Evolutionary conservation across 2,113 vertebrate genomes (phyloP).

Genomic region (Caretta caretta): DNA sequence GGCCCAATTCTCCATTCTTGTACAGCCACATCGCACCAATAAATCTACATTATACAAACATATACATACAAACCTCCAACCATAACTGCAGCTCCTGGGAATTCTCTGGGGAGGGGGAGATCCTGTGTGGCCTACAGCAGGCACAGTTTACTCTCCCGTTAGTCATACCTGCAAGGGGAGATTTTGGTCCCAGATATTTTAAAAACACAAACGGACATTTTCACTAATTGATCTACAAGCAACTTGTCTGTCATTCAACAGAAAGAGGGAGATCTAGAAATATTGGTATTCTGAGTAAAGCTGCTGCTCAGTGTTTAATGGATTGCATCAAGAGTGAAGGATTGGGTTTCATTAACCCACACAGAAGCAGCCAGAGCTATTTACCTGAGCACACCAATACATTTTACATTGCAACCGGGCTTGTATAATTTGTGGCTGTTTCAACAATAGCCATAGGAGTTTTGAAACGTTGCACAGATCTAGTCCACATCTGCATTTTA

Average conservation of each 20-base stretch:
- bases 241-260: neutral
- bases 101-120: neutral
- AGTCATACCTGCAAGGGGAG: neutral
- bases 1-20: neutral
- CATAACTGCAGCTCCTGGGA: neutral
- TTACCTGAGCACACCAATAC: conserved; percentile 27
- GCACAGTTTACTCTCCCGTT: neutral
- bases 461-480: conserved; percentile 22
- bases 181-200: neutral
- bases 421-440: conserved; percentile 11
- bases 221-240: neutral
- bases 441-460: neutral
- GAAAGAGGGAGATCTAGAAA: neutral
- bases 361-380: conserved; percentile 27
- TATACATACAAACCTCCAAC: no score
- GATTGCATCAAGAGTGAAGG: conserved; percentile 46
- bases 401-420: conserved; percentile 12
- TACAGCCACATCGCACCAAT: neutral
- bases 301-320: conserved; percentile 17
- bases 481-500: conserved; percentile 43
- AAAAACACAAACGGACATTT: neutral
- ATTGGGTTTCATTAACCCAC: conserved; percentile 63
- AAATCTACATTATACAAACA: neutral
- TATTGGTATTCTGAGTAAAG: neutral
- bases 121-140: neutral